Evolutionary conservation across 2,797 vertebrate species (phyloP).

Genomic region (Pangasius djambal): DNA sequence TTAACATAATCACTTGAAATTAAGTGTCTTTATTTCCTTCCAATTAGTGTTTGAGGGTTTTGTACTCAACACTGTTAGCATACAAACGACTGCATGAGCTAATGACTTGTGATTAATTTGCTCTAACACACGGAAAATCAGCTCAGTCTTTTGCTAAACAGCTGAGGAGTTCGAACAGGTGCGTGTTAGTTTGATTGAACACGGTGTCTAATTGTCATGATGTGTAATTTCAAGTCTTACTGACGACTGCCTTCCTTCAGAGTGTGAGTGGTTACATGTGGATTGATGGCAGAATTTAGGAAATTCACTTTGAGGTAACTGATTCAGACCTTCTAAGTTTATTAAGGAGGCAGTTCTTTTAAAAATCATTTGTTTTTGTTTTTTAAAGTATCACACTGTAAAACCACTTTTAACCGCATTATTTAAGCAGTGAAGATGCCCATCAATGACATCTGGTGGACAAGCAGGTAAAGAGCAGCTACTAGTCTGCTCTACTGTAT

Average conservation of each 20-base stretch:
- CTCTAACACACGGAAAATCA: neutral
- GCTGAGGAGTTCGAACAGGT: neutral
- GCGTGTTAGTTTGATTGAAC: neutral
- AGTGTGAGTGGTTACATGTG: neutral
- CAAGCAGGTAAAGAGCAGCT: neutral
- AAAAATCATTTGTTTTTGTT: too few species aligned
- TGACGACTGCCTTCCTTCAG: neutral
- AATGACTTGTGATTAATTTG: neutral
- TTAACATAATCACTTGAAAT: neutral
- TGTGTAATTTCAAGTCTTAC: neutral
- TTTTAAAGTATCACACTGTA: neutral
- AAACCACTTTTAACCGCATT: neutral
- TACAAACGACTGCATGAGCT: neutral
- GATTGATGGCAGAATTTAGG: neutral
- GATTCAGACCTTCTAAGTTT: neutral
- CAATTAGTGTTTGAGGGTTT: neutral
- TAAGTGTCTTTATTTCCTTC: neutral
- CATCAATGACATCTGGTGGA: constrained; percentile 21
- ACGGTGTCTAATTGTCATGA: neutral
- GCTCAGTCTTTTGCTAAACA: neutral
- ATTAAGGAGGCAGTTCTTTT: neutral
- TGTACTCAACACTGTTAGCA: neutral
- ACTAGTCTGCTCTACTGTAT: neutral
- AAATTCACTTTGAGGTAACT: neutral
- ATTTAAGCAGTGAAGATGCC: neutral